phyloP scores from a whole-genome alignment of 2,797 vertebrate species.

The Oreortyx pictus region DNA sequence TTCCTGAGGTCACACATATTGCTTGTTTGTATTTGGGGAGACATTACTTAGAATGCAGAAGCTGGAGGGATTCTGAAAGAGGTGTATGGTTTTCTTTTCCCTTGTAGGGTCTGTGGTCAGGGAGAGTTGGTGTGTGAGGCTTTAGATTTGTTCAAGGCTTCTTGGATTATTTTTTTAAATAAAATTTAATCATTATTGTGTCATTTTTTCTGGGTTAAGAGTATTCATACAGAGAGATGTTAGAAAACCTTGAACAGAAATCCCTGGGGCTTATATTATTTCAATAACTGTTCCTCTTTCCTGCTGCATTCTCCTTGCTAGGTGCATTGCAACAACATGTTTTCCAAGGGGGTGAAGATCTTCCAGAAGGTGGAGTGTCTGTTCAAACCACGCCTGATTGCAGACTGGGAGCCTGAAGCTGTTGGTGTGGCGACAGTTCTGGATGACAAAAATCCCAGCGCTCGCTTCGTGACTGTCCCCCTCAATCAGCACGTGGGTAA shows the following conservation, averaged over 20 bases:
- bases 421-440: slow-evolving; percentile 86
- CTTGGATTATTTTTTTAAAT: neutral
- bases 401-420: slow-evolving; percentile 82
- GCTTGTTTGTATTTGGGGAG: neutral
- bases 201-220: neutral
- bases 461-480: slow-evolving; percentile 89
- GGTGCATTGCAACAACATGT: slow-evolving; percentile 97
- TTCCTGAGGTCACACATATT: neutral
- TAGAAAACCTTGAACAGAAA: neutral
- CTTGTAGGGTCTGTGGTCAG: neutral
- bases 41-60: neutral
- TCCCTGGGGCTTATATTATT: neutral
- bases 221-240: neutral
- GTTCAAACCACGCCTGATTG: slow-evolving; percentile 85
- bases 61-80: neutral
- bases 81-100: neutral
- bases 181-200: neutral
- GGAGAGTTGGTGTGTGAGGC: neutral
- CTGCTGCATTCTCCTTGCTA: slow-evolving; percentile 18
- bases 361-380: slow-evolving; percentile 87
- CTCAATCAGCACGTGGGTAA: slow-evolving; percentile 83
- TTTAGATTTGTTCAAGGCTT: neutral
- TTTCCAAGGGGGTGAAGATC: slow-evolving; percentile 89
- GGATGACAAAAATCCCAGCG: slow-evolving; percentile 92
- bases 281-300: neutral